Percentiles rank a stretch among this genome's conserved stretches.
These are phyloP conservation scores for Catocala fraxini DNA, from an alignment of 2,888 invertebrate species.

Conservation along the genomic window DNA sequence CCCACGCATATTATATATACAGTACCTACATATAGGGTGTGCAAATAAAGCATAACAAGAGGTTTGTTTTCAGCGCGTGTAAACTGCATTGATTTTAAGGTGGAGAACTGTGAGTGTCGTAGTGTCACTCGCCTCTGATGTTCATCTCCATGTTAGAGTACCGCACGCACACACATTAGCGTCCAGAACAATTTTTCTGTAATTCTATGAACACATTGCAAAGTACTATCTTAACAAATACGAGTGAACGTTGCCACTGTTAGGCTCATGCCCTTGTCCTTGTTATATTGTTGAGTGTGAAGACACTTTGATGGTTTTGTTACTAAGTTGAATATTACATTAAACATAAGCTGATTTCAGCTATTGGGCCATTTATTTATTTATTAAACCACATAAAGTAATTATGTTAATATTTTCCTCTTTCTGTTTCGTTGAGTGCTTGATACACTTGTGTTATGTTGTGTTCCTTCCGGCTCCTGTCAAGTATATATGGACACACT, in stretches of 20 bases:
- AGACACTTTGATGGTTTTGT: neutral
- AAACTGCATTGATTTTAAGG: slow-evolving; percentile 89
- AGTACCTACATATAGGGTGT: slow-evolving; percentile 62
- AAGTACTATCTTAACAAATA: slow-evolving; percentile 13
- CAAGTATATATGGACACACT: slow-evolving; percentile 12
- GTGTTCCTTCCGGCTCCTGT: slow-evolving; percentile 20
- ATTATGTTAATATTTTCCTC: slow-evolving; percentile 13
- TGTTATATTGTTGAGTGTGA: neutral
- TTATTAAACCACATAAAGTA: neutral
- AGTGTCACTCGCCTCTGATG: slow-evolving; percentile 81
- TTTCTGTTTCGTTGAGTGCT: slow-evolving; percentile 15
- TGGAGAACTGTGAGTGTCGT: slow-evolving; percentile 88
- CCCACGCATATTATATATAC: slow-evolving; percentile 22
- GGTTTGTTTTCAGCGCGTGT: slow-evolving; percentile 88
- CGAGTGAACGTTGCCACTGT: neutral
- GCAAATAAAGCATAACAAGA: slow-evolving; percentile 78
- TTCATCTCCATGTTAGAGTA: slow-evolving; percentile 84
- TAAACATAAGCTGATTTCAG: neutral
- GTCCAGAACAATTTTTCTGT: slow-evolving; percentile 67
- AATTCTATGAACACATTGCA: slow-evolving; percentile 25
- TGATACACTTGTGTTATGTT: slow-evolving; percentile 20
- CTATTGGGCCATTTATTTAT: neutral
- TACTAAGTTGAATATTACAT: neutral
- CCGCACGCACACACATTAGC: slow-evolving; percentile 73
- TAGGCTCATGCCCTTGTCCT: neutral